A percentile compares a stretch with the other conserved stretches of the same genome.
Evolutionary conservation across 2,113 vertebrate species (phyloP).

Genomic region (Cranoglanis bouderius): DNA sequence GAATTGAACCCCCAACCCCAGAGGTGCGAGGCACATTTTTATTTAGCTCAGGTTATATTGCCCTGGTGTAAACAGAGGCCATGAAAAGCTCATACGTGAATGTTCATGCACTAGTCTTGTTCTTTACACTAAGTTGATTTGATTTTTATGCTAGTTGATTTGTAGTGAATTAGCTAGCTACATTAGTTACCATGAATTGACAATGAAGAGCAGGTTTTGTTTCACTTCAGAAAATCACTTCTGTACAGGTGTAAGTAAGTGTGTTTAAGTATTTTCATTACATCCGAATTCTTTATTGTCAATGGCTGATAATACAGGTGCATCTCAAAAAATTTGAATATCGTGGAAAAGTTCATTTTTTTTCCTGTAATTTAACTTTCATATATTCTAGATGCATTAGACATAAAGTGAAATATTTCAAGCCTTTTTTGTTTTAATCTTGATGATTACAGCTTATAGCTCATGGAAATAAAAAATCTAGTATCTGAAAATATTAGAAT

Average conservation of each 20-base stretch:
- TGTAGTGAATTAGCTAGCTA: neutral
- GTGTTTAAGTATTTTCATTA: neutral
- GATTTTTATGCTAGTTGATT: neutral
- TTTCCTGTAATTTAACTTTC: no score
- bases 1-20: no score
- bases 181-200: neutral
- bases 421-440: no score
- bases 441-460: no score
- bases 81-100: constrained; percentile 36
- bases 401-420: no score
- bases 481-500: no score
- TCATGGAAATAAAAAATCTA: no score
- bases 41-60: neutral
- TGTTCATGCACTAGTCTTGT: neutral
- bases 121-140: neutral
- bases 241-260: neutral
- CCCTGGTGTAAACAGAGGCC: neutral
- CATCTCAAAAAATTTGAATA: no score
- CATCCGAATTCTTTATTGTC: neutral
- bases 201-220: neutral
- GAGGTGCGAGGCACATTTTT: neutral
- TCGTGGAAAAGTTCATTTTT: no score
- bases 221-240: neutral
- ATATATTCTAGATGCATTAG: no score
- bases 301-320: neutral